Evolutionary conservation across 2,888 invertebrate genomes (phyloP), one percentile per base, ranked within the genome.

Genomic region (Chrysolina oricalcia): DNA sequence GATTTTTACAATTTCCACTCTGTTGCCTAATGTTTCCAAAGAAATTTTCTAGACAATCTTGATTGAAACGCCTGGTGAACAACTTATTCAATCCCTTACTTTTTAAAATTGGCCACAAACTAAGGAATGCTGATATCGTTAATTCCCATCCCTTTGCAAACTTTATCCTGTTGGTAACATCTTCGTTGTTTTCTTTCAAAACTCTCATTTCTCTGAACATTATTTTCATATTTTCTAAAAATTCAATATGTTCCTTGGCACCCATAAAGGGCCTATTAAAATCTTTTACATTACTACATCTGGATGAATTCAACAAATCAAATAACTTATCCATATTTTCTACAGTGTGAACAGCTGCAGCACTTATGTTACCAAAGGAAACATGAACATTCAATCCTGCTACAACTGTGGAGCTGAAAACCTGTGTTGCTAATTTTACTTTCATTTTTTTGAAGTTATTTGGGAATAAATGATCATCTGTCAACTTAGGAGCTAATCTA

Each of bases 251-350:
- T 23, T 35, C 27, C 9, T 17, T 13, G 9, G 17, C 40, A 15
- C 71, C 71, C 19, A 71, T 56, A 17, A 64, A 71, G 6, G 46
- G 63, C 11, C 15, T 63, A 40, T 71, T 71, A 64, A 71, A 71
- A 8, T 23, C n/a, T 27, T 63, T 71, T 13, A 17, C 35, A 1
- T 13, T 1, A 2, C 5, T 17, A 50, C 19, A 41, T 67, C 11
- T 40, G 17, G 41, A 41, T 11, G 80, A 80, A 80, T 82, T 83
- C 5, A 81, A 72, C 23, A 83, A 35, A 74, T 83, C 82, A 73
- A 83, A 83, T 5, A 83, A 66, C 68, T 82, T n/a, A n/a, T n/a
- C n/a, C n/a, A n/a, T 80, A 72, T 62, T 74, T 43, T 80, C 78
- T 43, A 76, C 72, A 23, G 81, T 81, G n/a, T 56, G 69, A 11